Conservation (phyloP, 2,888 invertebrate genomes). For the Lasioglossum vierecki region DNA sequence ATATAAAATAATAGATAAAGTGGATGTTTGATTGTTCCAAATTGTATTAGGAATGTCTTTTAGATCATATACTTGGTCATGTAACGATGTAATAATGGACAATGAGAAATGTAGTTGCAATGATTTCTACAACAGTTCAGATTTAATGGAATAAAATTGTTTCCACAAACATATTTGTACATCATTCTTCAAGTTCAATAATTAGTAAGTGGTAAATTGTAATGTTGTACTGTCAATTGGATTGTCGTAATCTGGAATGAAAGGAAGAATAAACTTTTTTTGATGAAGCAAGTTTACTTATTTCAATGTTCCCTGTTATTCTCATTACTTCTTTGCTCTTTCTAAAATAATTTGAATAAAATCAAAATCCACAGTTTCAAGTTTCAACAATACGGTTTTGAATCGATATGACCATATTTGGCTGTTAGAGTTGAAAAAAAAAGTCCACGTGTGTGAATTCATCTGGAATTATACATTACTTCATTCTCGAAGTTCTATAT, state of each 20-base stretch:
- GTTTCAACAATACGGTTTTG: neutral
- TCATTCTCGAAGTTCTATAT: neutral
- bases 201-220: neutral
- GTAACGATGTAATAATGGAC: slow-evolving; percentile 61
- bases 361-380: neutral
- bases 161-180: slow-evolving; percentile 73
- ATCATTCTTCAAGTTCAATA: neutral
- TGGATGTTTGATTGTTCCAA: slow-evolving; percentile 33
- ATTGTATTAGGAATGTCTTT: slow-evolving; percentile 52
- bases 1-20: slow-evolving; percentile 31
- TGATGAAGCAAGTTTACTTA: neutral
- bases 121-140: slow-evolving; percentile 36
- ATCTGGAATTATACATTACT: too few relatives aligned
- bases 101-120: slow-evolving; percentile 72
- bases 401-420: neutral
- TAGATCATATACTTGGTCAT: slow-evolving; percentile 44
- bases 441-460: neutral
- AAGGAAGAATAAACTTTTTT: neutral
- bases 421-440: neutral
- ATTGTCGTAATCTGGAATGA: neutral
- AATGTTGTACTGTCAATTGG: neutral
- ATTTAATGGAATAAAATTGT: slow-evolving; percentile 81
- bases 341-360: neutral
- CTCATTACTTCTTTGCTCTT: neutral
- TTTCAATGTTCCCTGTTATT: neutral